Conservation (phyloP, 2,113 vertebrate species). For the Otus sunia region DNA sequence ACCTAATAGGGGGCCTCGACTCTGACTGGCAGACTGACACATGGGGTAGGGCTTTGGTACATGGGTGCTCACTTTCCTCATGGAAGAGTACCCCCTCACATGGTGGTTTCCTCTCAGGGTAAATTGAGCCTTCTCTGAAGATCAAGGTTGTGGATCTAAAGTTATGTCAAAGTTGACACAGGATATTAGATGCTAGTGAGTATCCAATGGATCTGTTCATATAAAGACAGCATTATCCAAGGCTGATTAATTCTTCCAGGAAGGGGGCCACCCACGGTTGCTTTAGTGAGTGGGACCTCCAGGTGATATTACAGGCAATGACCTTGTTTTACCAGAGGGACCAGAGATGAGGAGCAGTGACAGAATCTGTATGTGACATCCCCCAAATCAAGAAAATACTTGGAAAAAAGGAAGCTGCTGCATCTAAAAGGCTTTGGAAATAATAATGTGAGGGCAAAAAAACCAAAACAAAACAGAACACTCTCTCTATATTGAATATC, state of each 20-base stretch:
- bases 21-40: not conserved
- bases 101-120: not conserved
- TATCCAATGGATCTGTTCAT: not conserved
- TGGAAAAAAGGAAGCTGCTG: not conserved
- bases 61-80: rapidly evolving
- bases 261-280: not conserved
- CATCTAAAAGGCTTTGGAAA: not conserved
- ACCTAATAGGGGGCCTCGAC: not conserved
- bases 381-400: not conserved
- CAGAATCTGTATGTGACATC: not conserved
- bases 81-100: not conserved
- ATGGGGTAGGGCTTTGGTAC: not conserved
- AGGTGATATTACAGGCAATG: not conserved
- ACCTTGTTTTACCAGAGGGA: not conserved
- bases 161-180: not conserved
- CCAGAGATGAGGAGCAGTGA: not conserved
- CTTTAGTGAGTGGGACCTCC: not conserved
- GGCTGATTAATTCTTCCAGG: not conserved
- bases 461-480: not conserved
- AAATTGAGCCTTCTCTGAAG: not conserved
- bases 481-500: not conserved
- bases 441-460: not conserved
- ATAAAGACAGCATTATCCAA: not conserved
- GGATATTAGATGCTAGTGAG: not conserved
- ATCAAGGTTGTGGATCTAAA: not conserved